Evolutionary conservation across 2,797 vertebrate species (phyloP).

Genomic region (Pangasius sanitwongsei): DNA sequence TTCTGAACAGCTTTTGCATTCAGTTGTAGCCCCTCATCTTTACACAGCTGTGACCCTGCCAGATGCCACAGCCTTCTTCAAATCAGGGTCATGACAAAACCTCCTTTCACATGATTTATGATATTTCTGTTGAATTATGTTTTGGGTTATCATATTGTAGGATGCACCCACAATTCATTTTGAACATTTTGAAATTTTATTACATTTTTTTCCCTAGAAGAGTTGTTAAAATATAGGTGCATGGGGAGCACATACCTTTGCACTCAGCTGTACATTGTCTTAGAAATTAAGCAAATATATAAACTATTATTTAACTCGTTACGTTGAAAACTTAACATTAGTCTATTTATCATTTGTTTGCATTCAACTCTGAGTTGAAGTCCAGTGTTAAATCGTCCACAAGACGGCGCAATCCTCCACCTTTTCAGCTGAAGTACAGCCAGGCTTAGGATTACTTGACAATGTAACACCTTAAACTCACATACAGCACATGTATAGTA

Average conservation of each 20-base stretch:
- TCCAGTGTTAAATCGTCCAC: not conserved
- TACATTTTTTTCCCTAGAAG: too few species aligned
- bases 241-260: not conserved
- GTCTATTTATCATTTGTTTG: not conserved
- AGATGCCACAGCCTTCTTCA: not conserved
- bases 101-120: too few species aligned
- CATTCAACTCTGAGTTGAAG: not conserved
- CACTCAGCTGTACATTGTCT: not conserved
- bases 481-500: not conserved
- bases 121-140: not conserved
- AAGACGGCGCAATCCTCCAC: not conserved
- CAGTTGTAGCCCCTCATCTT: too few species aligned
- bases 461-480: not conserved
- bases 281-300: not conserved
- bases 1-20: too few species aligned
- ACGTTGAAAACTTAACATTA: not conserved
- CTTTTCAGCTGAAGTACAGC: not conserved
- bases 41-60: too few species aligned
- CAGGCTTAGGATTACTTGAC: not conserved
- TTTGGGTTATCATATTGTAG: not conserved
- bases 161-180: not conserved
- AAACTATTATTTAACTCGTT: not conserved
- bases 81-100: not conserved
- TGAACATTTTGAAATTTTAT: not conserved
- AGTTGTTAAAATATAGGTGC: not conserved